phyloP scores from a whole-genome alignment of 2,888 invertebrate genomes.

The Empis livida region DNA sequence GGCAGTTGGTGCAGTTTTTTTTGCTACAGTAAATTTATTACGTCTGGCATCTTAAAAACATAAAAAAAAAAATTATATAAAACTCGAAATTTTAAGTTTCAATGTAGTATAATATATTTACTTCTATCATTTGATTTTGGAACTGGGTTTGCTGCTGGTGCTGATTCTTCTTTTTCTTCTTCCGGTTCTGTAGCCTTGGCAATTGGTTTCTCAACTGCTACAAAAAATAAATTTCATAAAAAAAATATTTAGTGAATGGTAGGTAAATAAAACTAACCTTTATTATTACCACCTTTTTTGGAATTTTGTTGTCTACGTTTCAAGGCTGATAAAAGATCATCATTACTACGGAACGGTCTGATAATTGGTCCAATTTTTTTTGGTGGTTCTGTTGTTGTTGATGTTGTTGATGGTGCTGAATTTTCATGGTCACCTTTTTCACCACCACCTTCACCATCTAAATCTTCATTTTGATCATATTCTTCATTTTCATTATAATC shows the following conservation, averaged over 20 bases:
- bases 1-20: slow-evolving; percentile 23
- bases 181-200: slow-evolving; percentile 21
- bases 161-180: slow-evolving; percentile 22
- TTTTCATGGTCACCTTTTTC: slow-evolving; percentile 39
- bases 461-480: slow-evolving; percentile 38
- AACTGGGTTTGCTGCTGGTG: slow-evolving; percentile 24
- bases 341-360: slow-evolving; percentile 66
- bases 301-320: slow-evolving; percentile 60
- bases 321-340: slow-evolving; percentile 57
- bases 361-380: slow-evolving; percentile 52
- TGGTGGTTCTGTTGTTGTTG: slow-evolving; percentile 53
- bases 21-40: slow-evolving; percentile 28
- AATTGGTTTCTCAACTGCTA: slow-evolving; percentile 23
- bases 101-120: neutral
- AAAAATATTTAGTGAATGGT: neutral
- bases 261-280: neutral
- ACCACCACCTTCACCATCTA: slow-evolving; percentile 26
- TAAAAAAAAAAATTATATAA: too few relatives aligned
- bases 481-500: slow-evolving; percentile 38
- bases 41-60: neutral
- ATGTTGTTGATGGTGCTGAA: slow-evolving; percentile 35
- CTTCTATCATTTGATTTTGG: slow-evolving; percentile 19
- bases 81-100: too few relatives aligned
- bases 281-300: slow-evolving; percentile 40
- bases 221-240: neutral